phyloP scores from a whole-genome alignment of 2,113 vertebrate species.

The Pholis gunnellus region DNA sequence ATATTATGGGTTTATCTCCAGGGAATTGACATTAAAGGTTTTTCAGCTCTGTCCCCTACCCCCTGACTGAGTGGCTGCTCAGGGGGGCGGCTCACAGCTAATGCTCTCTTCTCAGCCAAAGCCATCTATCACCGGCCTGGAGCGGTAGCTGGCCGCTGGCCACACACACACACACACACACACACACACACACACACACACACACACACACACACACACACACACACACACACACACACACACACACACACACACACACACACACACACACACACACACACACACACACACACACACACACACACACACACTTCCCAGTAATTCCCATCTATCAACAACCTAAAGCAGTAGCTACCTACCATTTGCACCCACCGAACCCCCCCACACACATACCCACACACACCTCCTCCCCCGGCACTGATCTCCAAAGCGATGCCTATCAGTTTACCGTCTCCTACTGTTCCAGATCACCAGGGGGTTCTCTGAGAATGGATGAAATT shows the following conservation, averaged over 20 bases:
- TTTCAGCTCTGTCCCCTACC: constrained; percentile 58
- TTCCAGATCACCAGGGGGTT: constrained; percentile 57
- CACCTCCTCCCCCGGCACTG: constrained; percentile 36
- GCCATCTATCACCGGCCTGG: constrained; percentile 74
- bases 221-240: constrained; percentile 35
- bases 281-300: background rate
- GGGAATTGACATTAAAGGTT: constrained; percentile 63
- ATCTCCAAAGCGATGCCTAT: constrained; percentile 58
- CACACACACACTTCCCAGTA: constrained; percentile 61
- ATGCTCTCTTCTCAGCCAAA: constrained; percentile 65
- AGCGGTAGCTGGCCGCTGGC: constrained; percentile 54
- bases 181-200: constrained; percentile 34
- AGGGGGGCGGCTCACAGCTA: constrained; percentile 60
- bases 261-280: constrained; percentile 33
- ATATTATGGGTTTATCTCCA: constrained; percentile 54
- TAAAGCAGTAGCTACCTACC: constrained; percentile 69
- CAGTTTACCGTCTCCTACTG: constrained; percentile 76
- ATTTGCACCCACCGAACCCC: constrained; percentile 52
- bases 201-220: constrained; percentile 24
- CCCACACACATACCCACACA: constrained; percentile 31
- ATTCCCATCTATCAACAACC: constrained; percentile 76
- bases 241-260: constrained; percentile 36
- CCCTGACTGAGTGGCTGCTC: constrained; percentile 57
- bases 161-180: constrained; percentile 24
- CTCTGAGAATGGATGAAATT: constrained; percentile 54